These are phyloP conservation scores for Drosophila baimaii DNA, from an alignment of 1,140 invertebrate genomes.

Conservation along the genomic window DNA sequence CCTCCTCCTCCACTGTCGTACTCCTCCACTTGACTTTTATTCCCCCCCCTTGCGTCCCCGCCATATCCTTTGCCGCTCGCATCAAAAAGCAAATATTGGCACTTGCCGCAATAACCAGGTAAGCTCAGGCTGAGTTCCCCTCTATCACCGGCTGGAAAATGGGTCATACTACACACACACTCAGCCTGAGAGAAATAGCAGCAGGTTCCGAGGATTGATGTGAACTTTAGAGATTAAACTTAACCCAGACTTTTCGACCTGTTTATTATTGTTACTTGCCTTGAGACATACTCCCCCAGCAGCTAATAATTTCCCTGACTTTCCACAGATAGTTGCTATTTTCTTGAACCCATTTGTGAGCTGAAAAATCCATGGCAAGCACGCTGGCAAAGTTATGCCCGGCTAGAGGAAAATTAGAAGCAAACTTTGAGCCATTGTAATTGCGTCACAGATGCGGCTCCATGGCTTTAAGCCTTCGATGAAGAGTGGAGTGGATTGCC, in stretches of 20 bases:
- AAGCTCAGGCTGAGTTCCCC: conserved; percentile 52
- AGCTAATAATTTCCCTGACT: not conserved
- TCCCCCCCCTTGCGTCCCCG: not conserved
- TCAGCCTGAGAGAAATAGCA: not conserved
- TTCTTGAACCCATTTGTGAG: conserved; percentile 5
- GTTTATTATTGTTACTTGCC: not conserved
- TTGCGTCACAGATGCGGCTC: conserved; percentile 38
- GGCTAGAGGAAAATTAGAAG: conserved; percentile 55
- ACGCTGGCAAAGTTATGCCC: conserved; percentile 12
- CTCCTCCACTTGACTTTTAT: conserved; percentile 27
- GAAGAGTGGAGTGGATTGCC: conserved; percentile 7
- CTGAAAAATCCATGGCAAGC: conserved; percentile 3
- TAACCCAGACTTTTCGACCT: not conserved
- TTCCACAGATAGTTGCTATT: no score
- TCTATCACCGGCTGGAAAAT: conserved; percentile 55
- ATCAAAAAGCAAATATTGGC: conserved; percentile 76
- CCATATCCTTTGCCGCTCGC: conserved; percentile 41
- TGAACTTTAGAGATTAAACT: not conserved
- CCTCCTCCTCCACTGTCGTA: not conserved
- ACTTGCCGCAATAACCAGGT: conserved; percentile 80
- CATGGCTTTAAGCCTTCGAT: conserved; percentile 33
- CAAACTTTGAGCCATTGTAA: conserved; percentile 45
- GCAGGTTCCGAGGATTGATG: not conserved
- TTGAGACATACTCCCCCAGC: not conserved
- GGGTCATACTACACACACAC: conserved; percentile 50